Evolutionary conservation across 2,888 invertebrate genomes (phyloP).

Genomic region (Ophraella communa): DNA sequence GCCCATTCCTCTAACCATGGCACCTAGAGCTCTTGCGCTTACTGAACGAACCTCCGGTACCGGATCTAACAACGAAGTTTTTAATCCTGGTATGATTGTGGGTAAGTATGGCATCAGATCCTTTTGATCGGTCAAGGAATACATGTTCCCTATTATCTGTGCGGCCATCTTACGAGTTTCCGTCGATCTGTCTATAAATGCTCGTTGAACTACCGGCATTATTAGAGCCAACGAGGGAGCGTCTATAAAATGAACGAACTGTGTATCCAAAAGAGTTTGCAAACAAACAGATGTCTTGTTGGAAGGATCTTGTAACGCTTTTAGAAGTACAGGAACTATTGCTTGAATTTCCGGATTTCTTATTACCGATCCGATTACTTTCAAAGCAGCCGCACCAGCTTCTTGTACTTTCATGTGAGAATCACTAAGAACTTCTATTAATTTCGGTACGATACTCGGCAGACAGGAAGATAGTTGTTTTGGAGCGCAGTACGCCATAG

Average conservation of each 20-base stretch:
- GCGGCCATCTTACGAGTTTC: slow-evolving; percentile 99
- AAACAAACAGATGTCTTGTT: slow-evolving; percentile 92
- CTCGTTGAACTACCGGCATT: slow-evolving; percentile 98
- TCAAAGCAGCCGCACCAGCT: slow-evolving; percentile 94
- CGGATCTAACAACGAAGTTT: slow-evolving; percentile 94
- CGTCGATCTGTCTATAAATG: slow-evolving; percentile 96
- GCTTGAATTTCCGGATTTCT: slow-evolving; percentile 98
- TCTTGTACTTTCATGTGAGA: slow-evolving; percentile 95
- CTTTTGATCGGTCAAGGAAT: slow-evolving; percentile 98
- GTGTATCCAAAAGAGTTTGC: slow-evolving; percentile 91
- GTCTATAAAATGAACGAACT: slow-evolving; percentile 99
- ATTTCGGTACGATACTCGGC: slow-evolving; percentile 96
- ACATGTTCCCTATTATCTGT: slow-evolving; percentile 99
- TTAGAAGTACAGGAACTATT: slow-evolving; percentile 84
- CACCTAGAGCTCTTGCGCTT: slow-evolving; percentile 93
- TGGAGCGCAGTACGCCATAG: slow-evolving; percentile 99
- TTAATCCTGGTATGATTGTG: slow-evolving; percentile 94
- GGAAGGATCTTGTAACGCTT: slow-evolving; percentile 95
- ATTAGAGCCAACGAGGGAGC: slow-evolving; percentile 97
- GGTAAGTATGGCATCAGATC: slow-evolving; percentile 96
- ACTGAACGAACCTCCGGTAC: slow-evolving; percentile 97
- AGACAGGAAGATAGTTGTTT: slow-evolving; percentile 97
- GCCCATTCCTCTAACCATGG: slow-evolving; percentile 98
- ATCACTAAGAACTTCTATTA: slow-evolving; percentile 96
- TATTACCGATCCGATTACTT: slow-evolving; percentile 97